phyloP scores from a whole-genome alignment of 2,888 invertebrate species.

The Tipula helvola region DNA sequence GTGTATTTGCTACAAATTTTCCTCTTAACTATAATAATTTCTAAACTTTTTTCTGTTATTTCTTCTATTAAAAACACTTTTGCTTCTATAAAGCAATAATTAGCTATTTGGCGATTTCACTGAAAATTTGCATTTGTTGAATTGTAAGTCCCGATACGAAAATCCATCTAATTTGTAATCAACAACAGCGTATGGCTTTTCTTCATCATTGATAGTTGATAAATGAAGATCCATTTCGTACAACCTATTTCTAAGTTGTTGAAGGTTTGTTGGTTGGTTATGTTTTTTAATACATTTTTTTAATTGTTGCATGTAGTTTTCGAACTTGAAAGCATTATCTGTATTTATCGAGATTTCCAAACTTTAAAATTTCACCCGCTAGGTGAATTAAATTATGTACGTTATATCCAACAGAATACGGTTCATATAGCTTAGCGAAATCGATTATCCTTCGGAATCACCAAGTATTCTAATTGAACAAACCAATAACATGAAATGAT shows the following conservation, averaged over 20 bases:
- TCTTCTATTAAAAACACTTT: background rate
- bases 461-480: background rate
- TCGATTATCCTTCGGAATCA: background rate
- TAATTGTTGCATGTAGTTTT: background rate
- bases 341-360: constrained; percentile 10
- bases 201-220: background rate
- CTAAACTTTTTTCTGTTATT: too few relatives aligned
- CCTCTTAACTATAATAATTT: background rate
- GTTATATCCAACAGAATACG: constrained; percentile 8
- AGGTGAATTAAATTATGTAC: constrained; percentile 12
- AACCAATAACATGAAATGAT: too few relatives aligned
- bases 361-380: constrained; percentile 8
- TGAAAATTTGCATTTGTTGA: background rate
- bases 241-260: background rate
- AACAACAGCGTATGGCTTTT: too few relatives aligned
- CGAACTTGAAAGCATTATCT: constrained; percentile 11
- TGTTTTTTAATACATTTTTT: background rate
- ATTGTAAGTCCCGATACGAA: background rate
- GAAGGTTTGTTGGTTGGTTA: background rate
- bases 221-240: background rate
- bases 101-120: background rate
- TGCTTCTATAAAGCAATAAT: background rate
- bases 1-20: too few relatives aligned
- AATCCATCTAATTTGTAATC: too few relatives aligned
- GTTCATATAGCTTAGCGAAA: too few relatives aligned